Percentiles rank a stretch among this genome's conserved stretches.
Evolutionary conservation across 1,140 invertebrate genomes (phyloP).

Genomic region (Alviniconcha marisindica): DNA sequence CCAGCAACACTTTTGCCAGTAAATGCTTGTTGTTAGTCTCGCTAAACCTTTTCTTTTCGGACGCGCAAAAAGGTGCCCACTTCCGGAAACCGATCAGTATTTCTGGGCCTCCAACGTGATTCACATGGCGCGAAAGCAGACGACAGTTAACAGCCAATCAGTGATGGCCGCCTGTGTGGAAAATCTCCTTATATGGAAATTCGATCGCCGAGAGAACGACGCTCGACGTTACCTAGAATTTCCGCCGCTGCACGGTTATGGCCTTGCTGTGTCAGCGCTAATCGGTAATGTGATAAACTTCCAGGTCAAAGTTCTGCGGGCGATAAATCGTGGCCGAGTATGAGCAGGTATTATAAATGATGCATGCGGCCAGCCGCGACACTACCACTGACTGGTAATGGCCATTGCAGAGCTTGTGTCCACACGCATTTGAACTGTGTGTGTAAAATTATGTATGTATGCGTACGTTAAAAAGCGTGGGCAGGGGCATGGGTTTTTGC

Average conservation of each 20-base stretch:
- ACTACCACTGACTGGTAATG: neutral
- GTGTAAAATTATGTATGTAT: no score
- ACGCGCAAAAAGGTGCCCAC: neutral
- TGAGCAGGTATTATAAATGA: neutral
- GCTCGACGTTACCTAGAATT: no score
- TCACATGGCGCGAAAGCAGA: slow-evolving; percentile 3
- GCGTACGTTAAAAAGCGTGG: no score
- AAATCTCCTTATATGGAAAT: slow-evolving; percentile 28
- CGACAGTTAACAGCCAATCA: neutral
- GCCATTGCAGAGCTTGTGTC: neutral
- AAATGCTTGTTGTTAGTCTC: neutral
- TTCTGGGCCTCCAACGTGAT: neutral
- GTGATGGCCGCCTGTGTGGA: neutral
- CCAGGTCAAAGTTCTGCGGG: no score
- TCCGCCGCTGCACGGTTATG: no score
- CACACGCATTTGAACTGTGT: no score
- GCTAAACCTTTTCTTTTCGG: neutral
- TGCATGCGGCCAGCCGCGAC: neutral
- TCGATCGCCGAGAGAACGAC: no score
- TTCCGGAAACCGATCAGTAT: neutral
- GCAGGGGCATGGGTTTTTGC: neutral
- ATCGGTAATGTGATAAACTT: no score
- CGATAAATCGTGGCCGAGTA: neutral
- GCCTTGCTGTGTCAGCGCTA: no score
- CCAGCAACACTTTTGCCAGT: neutral